Base-by-base conservation (phyloP, 2,113 vertebrate species). In the Platichthys stellatus region DNA sequence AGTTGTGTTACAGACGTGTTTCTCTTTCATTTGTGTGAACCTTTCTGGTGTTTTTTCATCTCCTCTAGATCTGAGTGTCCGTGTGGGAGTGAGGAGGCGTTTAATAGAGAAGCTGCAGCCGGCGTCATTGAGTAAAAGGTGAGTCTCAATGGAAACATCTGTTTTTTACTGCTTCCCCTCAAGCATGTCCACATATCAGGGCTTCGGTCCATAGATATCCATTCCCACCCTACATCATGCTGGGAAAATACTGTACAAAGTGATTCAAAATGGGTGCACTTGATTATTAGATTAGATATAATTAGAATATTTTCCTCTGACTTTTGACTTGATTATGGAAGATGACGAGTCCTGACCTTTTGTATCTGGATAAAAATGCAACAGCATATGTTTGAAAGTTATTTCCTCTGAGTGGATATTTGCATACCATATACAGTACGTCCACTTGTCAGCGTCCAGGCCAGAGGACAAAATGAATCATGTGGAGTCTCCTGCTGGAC, bases 101-200 rank as follows among this genome's bases (percentile, higher is more conserved):
- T 65, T 63, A 65, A 63, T 31, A 58, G 66, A 69, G 64, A 69
- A 18, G 11, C 35, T 12, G 12, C 53, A 45, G 21, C 45, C 24
- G 69, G 47, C 65, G 17, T 28, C 60, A 8, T 31, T 31, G 31
- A 90, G 24, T n/a, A 76, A 86, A 93, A 92, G 92, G 89, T 93
- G 62, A 88, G 87, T 86, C 63, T 40, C 23, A 12, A 5, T 47
- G 13, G 15, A 47, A 47, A 47, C 45, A 47, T 14, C 23, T 26
- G 23, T 54, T 54, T 54, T 54, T 54, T 9, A 54, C 20, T 17
- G 53, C 9, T 21, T 53, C 49, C n/a, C 17, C 15, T 20, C 3
- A 2, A 53, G 49, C 3, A 5, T 53, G n/a, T 53, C 18, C 49
- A 21, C 20, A 57, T 57, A 0, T 3, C 47, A 7, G 17, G 4